Base-by-base conservation (phyloP, 2,113 vertebrate species). In the Periophthalmodon schlosseri region DNA sequence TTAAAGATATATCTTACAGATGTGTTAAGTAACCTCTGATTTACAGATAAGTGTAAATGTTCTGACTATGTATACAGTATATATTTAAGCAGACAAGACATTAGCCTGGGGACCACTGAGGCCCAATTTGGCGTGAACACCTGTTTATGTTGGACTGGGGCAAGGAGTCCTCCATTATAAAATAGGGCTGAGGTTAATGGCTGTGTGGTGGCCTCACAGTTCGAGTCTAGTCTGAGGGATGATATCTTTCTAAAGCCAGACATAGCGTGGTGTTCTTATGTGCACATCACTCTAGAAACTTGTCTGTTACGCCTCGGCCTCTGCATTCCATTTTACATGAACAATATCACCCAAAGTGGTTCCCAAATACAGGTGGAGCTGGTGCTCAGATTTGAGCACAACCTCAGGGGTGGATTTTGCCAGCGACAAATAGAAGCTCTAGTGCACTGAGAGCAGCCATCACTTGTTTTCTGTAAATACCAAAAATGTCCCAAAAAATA, bases 101-200 rank as follows among this genome's bases (percentile, higher is more conserved):
- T 84, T 82, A 75, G 79, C 80, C 76, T 70, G 79, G 78, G 88
- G 87, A 88, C 84, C 76, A 78, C 86, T 87, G 76, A 85, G 74
- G 76, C 81, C 87, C 80, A 77, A 82, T 86, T 91, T 92, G 92
- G 92, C 88, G 1, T 58, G 76, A 79, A 79, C 78, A 85, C 88
- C 90, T 93, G 86, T 94, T 94, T 93, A 87, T 91, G 80, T 93
- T 94, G 93, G 91, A 89, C 83, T 8, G 65, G 75, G 73, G 44
- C 72, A 73, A 77, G 65, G 73, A 86, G 83, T 72, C 76, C 69
- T 76, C 75, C 86, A 63, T 88, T 84, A 84, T 91, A 92, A 92
- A 94, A 93, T 87, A 93, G 77, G 80, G 89, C 87, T 71, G 82
- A 90, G 93, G 91, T 93, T 93, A 93, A 92, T 92, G 85, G 77